Evolutionary conservation across 2,113 vertebrate genomes (phyloP), one percentile per base, ranked within the genome.

Genomic region (Chroicocephalus ridibundus): DNA sequence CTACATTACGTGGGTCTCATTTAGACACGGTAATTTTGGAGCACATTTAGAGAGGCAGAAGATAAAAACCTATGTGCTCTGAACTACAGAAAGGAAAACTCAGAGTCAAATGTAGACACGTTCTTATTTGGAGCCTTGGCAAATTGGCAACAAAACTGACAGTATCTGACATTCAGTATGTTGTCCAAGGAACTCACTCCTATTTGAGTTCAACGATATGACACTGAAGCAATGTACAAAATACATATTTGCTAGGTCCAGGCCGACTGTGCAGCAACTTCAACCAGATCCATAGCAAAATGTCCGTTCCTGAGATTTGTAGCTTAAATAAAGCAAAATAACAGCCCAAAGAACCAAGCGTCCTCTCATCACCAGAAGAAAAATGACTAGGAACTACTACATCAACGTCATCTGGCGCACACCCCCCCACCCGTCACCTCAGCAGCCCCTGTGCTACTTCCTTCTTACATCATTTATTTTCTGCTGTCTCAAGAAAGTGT

Each of bases 401-500:
- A 81, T 32, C 34, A 86, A 34, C 19, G 61, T 14, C 18, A 57
- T 11, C 31, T 62, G 29, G 19, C 19, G 49, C 22, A 58, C 34
- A 44, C 29, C 9, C 3, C 2, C 12, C 3, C 36, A 60, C 13
- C 2, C 2, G 7, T 4, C 46, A 51, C 11, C 24, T 55, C 47
- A 61, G 26, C 19, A 74, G 34, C 7, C 19, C 2, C 5, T 47
- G 5, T 7, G 21, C 5, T 82, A 54, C 6, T 52, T 19, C 11
- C 9, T 81, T 82, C 69, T 78, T 69, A 14, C 3, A 24, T 19
- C 0, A 44, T 40, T 77, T 54, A 55, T 38, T 77, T 94, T 38
- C 16, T 46, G 6, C 24, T 55, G 2, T 19, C 12, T 17, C 29
- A 79, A 6, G 1, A 79, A 79, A 42, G 9, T 0, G 0, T 71